Evolutionary conservation across 2,113 vertebrate species (phyloP), one percentile per base, ranked within the genome.

Genomic region (Urocolius indicus): DNA sequence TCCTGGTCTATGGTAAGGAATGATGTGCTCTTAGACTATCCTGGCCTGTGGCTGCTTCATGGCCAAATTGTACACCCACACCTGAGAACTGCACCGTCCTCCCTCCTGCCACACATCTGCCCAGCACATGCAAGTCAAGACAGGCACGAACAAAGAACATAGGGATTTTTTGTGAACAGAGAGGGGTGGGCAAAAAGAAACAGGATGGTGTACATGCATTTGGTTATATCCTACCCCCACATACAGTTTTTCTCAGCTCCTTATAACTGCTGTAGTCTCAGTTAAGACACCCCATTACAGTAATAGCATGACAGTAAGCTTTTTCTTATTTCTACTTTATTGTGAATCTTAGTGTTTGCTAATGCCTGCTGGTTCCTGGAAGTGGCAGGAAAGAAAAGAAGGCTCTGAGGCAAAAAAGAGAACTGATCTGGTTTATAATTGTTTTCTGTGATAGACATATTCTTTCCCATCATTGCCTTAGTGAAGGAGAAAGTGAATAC

Each of bases 121-220:
- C 23, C 34, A 49, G 59, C 38, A 22, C 30, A 41, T 52, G 46
- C 57, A 55, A 46, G 27, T 21, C 38, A 61, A 45, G 27, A 43
- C 1, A 0, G 61, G 49, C 59, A 52, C 41, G 48, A 22, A 27
- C 45, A 80, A 65, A 52, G 49, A 81, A 15, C 4, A 0, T 3
- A 11, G 26, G 22, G 13, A 21, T 21, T 9, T 90, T 49, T 17
- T 71, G 45, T 72, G 49, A 54, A 43, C 68, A 65, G 17, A 9
- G 27, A 16, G 17, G 10, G 27, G 13, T n/a, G 61, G 49, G 22
- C 1, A 3, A 73, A 79, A 58, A 63, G 68, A 27, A 65, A 26
- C 21, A 48, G 21, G 24, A 32, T 0, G 1, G 62, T 2, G 0
- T 85, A 34, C 6, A 14, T 46, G 36, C 8, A 16, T 20, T 75